Percentiles rank a stretch among this genome's conserved stretches.
Evolutionary conservation across 2,888 invertebrate genomes (phyloP).

Genomic region (Micoletzkya japonica): DNA sequence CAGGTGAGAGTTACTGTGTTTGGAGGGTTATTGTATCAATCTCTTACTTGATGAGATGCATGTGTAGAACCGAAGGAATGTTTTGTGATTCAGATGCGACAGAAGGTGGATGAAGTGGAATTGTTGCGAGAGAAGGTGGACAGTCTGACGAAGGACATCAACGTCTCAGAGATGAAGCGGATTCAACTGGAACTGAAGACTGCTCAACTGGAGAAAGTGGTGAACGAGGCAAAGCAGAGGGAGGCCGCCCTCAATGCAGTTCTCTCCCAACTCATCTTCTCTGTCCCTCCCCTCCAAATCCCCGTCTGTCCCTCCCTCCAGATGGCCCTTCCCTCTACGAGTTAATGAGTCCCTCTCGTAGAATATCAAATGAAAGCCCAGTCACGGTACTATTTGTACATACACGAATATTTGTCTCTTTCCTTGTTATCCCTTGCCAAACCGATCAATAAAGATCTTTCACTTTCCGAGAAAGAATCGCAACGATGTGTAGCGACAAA

Average conservation of each 20-base stretch:
- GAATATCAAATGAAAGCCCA: too few species aligned
- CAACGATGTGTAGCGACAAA: too few species aligned
- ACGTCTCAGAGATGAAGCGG: not conserved
- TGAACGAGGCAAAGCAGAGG: conserved; percentile 1
- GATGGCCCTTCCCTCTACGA: too few species aligned
- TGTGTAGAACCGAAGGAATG: conserved; percentile 3
- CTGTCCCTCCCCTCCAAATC: too few species aligned
- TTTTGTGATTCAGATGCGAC: conserved; percentile 36
- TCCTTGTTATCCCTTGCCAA: too few species aligned
- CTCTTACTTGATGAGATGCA: not conserved
- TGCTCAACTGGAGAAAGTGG: not conserved
- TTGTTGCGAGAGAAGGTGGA: conserved; percentile 36
- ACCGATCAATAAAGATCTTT: too few species aligned
- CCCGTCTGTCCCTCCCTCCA: too few species aligned
- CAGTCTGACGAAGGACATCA: conserved; percentile 31
- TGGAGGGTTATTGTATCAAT: not conserved
- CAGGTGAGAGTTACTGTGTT: conserved; percentile 13
- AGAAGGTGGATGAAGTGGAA: conserved; percentile 48
- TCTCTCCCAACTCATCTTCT: conserved; percentile 1
- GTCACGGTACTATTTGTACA: too few species aligned
- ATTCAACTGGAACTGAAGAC: not conserved
- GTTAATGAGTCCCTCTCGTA: too few species aligned
- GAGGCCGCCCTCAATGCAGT: conserved; percentile 2
- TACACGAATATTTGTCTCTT: too few species aligned
- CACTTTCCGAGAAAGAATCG: too few species aligned